Conservation (phyloP, 2,113 vertebrate species). For the Phalacrocorax aristotelis region DNA sequence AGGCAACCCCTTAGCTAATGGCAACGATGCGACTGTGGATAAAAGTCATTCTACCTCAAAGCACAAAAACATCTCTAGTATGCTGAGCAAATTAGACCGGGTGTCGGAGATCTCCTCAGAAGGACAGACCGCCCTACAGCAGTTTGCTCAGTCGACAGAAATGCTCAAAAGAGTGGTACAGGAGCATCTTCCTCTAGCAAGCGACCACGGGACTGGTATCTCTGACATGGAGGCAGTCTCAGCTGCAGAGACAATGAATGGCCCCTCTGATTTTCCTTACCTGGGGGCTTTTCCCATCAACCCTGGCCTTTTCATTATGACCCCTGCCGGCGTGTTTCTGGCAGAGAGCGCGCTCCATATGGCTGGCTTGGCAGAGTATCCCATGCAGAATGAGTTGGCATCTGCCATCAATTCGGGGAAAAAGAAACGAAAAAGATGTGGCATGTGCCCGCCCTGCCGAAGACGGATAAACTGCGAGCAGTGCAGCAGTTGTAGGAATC, state of each 20-base stretch:
- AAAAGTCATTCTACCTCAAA: slow-evolving; percentile 90
- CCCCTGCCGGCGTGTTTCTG: slow-evolving; percentile 96
- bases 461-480: slow-evolving; percentile 99
- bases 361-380: slow-evolving; percentile 96
- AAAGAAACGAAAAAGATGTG: slow-evolving; percentile 99
- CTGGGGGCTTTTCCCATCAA: slow-evolving; percentile 98
- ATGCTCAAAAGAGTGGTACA: slow-evolving; percentile 95
- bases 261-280: slow-evolving; percentile 96
- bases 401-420: slow-evolving; percentile 98
- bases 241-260: slow-evolving; percentile 88
- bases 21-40: slow-evolving; percentile 76
- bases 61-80: slow-evolving; percentile 83
- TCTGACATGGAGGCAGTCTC: slow-evolving; percentile 94
- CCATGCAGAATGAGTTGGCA: slow-evolving; percentile 96
- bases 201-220: slow-evolving; percentile 84
- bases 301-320: slow-evolving; percentile 99
- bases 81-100: slow-evolving; percentile 91
- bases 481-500: slow-evolving; percentile 99
- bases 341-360: slow-evolving; percentile 98
- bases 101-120: slow-evolving; percentile 91
- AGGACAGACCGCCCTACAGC: slow-evolving; percentile 95
- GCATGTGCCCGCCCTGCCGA: slow-evolving; percentile 96
- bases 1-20: slow-evolving; percentile 74
- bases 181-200: slow-evolving; percentile 94
- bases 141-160: slow-evolving; percentile 96